Evolutionary conservation across 1,140 invertebrate genomes (phyloP).

Genomic region (Aphelenchoides fujianensis): DNA sequence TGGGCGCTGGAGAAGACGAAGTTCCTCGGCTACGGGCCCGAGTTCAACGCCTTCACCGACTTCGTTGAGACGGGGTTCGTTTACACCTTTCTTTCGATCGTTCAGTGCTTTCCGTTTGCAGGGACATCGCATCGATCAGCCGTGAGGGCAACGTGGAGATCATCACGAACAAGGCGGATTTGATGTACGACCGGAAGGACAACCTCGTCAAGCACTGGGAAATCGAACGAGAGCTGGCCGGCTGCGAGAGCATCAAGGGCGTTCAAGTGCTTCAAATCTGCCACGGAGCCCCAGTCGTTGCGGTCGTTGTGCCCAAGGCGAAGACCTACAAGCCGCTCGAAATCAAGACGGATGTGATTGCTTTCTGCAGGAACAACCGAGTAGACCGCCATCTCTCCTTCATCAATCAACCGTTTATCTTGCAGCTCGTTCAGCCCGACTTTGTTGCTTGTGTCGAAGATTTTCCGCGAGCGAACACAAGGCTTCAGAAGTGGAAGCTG

Average conservation of each 20-base stretch:
- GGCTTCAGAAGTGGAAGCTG: constrained; percentile 56
- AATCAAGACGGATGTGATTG: constrained; percentile 49
- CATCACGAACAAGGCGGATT: constrained; percentile 49
- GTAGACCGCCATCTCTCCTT: constrained; percentile 8
- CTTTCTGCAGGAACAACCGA: constrained; percentile 48
- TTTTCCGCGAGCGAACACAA: constrained; percentile 58
- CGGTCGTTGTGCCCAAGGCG: constrained; percentile 50
- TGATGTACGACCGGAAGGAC: constrained; percentile 54
- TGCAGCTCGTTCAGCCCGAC: constrained; percentile 52
- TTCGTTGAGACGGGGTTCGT: constrained; percentile 55
- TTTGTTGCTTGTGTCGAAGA: constrained; percentile 55
- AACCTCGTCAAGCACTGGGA: constrained; percentile 58
- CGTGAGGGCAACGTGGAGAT: constrained; percentile 60
- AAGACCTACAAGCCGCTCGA: constrained; percentile 19
- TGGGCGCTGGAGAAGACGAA: constrained; percentile 46
- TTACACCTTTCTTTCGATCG: not conserved
- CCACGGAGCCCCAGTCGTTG: constrained; percentile 52
- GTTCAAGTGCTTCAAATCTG: constrained; percentile 54
- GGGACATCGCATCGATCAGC: constrained; percentile 47
- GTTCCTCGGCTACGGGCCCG: constrained; percentile 56
- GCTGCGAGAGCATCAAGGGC: constrained; percentile 48
- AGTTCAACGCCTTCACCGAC: constrained; percentile 39
- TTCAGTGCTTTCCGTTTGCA: too few species aligned
- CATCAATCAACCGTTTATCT: constrained; percentile 23
- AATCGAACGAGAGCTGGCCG: constrained; percentile 49